A percentile compares a stretch with the other conserved stretches of the same genome.
These are phyloP conservation scores for Potorous gilbertii DNA, from an alignment of 2,797 vertebrate genomes.

Conservation along the genomic window DNA sequence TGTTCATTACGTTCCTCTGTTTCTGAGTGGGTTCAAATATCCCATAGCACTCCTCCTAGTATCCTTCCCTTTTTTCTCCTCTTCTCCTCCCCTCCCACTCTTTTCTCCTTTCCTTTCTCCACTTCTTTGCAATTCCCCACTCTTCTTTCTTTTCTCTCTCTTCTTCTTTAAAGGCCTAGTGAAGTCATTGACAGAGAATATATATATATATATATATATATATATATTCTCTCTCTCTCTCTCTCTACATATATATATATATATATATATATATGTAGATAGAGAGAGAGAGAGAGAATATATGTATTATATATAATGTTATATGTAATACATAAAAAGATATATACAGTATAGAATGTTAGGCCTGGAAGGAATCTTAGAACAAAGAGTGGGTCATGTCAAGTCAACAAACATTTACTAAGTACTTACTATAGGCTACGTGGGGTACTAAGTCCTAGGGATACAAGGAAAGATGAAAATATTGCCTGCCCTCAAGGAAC, in stretches of 20 bases:
- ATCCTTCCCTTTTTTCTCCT: background rate
- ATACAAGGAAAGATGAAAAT: background rate
- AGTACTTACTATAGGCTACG: background rate
- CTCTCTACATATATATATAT: too few species aligned
- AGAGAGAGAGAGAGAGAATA: background rate
- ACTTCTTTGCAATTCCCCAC: background rate
- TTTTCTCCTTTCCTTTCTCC: background rate
- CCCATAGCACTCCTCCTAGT: background rate
- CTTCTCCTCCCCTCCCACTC: background rate
- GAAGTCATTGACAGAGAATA: background rate
- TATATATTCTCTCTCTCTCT: too few species aligned
- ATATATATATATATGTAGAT: too few species aligned
- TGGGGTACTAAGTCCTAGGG: background rate
- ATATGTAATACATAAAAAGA: too few species aligned
- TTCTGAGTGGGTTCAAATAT: background rate
- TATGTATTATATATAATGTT: too few species aligned
- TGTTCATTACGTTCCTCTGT: background rate
- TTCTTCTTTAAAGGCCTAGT: background rate
- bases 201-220: too few species aligned
- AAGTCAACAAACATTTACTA: background rate
- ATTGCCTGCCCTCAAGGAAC: background rate
- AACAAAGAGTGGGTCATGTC: background rate
- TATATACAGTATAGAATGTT: background rate
- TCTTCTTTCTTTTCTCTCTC: background rate
- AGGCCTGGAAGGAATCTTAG: background rate